Base-by-base conservation (phyloP, 2,888 invertebrate species). In the Campaea margaritaria region DNA sequence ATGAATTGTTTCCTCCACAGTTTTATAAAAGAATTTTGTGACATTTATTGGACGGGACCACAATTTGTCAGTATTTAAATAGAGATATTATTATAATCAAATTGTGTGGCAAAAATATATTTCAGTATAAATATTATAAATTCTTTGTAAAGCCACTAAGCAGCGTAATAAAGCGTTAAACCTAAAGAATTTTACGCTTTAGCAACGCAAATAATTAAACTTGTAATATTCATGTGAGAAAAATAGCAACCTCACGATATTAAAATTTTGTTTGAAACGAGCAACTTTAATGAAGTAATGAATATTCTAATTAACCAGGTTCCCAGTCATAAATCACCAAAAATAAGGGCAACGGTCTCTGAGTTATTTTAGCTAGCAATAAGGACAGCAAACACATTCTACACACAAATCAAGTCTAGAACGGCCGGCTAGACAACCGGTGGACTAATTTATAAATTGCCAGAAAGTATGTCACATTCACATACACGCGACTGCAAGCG, bases 391-490 rank as follows among this genome's bases (percentile, higher is more conserved):
- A 55, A 67, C 54, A 60, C 59, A 66, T 52, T 60, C 64, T 52
- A 67, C 51, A 51, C 66, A 61, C 60, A 61, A 61, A 61, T 61
- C 60, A 55, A 65, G 55, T 57, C 62, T 57, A 67, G 60, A 55
- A 49, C 58, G 49, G 57, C 56, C 52, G 46, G 59, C 58, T 61
- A 55, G 58, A 66, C 59, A 47, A 53, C 65, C 46, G 56, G 62
- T 57, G 62, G 52, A 73, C 66, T 75, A 62, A 72, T 69, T 70
- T 64, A 65, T 69, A 70, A 60, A 70, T 61, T 69, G 69, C 69
- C 75, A 67, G 73, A 75, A 79, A 76, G 76, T 80, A 64, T 74
- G 74, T 76, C 73, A 74, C 69, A 72, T 72, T 70, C 72, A 67
- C 59, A 66, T 69, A 65, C 31, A 31, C 63, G 57, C 12, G n/a